Evolutionary conservation across 2,888 invertebrate species (phyloP).

Genomic region (Chymomyza procnemis): DNA sequence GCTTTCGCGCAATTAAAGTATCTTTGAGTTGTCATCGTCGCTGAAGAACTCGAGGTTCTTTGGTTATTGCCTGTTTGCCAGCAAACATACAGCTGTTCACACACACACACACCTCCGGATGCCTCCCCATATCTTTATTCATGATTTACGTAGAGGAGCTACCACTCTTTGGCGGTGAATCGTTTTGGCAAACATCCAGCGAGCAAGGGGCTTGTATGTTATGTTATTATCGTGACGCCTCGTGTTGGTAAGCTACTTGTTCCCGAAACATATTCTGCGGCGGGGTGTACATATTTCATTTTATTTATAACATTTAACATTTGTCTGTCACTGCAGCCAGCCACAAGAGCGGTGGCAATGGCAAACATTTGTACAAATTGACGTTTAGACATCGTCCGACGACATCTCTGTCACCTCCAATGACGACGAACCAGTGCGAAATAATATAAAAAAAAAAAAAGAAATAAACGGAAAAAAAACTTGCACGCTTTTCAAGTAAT

Average conservation of each 20-base stretch:
- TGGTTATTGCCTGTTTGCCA: background rate
- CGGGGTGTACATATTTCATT: background rate
- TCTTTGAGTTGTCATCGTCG: conserved; percentile 19
- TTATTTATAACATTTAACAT: conserved; percentile 41
- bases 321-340: background rate
- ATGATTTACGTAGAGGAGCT: conserved; percentile 34
- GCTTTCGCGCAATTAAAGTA: conserved; percentile 13
- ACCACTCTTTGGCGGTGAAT: background rate
- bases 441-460: too few species aligned
- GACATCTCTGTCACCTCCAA: conserved; percentile 45
- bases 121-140: conserved; percentile 48
- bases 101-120: background rate
- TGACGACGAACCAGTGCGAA: conserved; percentile 8
- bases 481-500: conserved; percentile 18
- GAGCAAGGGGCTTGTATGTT: background rate
- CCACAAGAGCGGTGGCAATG: conserved; percentile 47
- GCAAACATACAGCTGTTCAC: background rate
- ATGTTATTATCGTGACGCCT: background rate
- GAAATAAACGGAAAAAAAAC: too few species aligned
- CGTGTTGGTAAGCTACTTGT: background rate
- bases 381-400: conserved; percentile 46
- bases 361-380: conserved; percentile 59
- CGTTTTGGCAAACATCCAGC: background rate
- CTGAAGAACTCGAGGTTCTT: conserved; percentile 50
- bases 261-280: background rate